These are phyloP conservation scores for Agrochola macilenta DNA, from an alignment of 2,888 invertebrate species.

Conservation along the genomic window DNA sequence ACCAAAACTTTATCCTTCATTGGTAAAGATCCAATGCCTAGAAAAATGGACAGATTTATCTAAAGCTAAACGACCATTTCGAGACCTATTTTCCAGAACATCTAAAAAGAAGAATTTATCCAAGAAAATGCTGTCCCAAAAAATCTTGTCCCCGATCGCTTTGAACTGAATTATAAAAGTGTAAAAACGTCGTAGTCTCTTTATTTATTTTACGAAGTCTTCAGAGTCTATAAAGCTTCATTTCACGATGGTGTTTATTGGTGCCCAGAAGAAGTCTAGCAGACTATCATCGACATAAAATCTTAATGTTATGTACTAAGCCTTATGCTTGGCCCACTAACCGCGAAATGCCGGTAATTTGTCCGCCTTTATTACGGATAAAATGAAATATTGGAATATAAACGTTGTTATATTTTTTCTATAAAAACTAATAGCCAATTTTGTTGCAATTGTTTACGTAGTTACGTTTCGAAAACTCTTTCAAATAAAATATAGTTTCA, in stretches of 20 bases:
- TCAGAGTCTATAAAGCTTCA: conserved; percentile 35
- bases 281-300: conserved; percentile 47
- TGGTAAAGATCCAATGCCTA: background rate
- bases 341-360: conserved; percentile 39
- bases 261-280: conserved; percentile 24
- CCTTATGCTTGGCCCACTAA: conserved; percentile 38
- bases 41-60: background rate
- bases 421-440: background rate
- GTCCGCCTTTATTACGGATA: conserved; percentile 35
- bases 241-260: conserved; percentile 49
- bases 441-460: background rate
- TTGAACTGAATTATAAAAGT: conserved; percentile 25
- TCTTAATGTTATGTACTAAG: conserved; percentile 39
- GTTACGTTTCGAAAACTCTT: background rate
- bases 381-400: conserved; percentile 29
- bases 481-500: background rate
- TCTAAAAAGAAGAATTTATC: conserved; percentile 4
- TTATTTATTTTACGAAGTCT: conserved; percentile 5
- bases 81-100: conserved; percentile 7
- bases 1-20: background rate
- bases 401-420: conserved; percentile 18
- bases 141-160: conserved; percentile 1
- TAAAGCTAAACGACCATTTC: background rate
- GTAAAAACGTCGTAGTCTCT: background rate
- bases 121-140: background rate